A percentile compares a stretch with the other conserved stretches of the same genome.
Evolutionary conservation across 2,888 invertebrate genomes (phyloP).

Genomic region (Watsonalla binaria): DNA sequence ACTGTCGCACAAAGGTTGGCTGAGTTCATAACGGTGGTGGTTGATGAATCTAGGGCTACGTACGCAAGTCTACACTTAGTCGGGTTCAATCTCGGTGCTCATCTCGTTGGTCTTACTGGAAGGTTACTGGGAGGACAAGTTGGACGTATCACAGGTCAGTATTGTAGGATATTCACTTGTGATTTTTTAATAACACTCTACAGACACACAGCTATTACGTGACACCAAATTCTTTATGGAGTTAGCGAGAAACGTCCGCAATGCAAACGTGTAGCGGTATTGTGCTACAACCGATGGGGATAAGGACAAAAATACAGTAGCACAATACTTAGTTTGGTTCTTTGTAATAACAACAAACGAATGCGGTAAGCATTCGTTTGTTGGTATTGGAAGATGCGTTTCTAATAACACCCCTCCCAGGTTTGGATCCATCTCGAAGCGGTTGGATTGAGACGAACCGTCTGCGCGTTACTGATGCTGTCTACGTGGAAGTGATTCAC

Average conservation of each 20-base stretch:
- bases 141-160: conserved; percentile 51
- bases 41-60: conserved; percentile 9
- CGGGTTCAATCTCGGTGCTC: conserved; percentile 55
- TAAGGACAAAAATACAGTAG: too few species aligned
- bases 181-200: too few species aligned
- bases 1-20: conserved; percentile 30
- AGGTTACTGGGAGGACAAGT: conserved; percentile 24
- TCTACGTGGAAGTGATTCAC: conserved; percentile 58
- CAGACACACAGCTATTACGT: too few species aligned
- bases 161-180: too few species aligned
- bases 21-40: conserved; percentile 21
- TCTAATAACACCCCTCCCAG: conserved; percentile 18
- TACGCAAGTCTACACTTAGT: conserved; percentile 35
- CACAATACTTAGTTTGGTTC: too few species aligned
- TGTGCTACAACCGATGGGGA: too few species aligned
- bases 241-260: too few species aligned
- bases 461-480: conserved; percentile 34
- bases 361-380: too few species aligned
- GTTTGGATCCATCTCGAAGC: conserved; percentile 44
- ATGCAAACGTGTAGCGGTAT: too few species aligned
- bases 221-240: too few species aligned
- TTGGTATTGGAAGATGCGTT: too few species aligned
- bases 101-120: conserved; percentile 44
- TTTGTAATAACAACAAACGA: too few species aligned
- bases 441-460: conserved; percentile 37